Percentiles rank a stretch among this genome's conserved stretches.
phyloP scores from a whole-genome alignment of 1,140 invertebrate species.

The Pseudomyrmex pallidus region DNA sequence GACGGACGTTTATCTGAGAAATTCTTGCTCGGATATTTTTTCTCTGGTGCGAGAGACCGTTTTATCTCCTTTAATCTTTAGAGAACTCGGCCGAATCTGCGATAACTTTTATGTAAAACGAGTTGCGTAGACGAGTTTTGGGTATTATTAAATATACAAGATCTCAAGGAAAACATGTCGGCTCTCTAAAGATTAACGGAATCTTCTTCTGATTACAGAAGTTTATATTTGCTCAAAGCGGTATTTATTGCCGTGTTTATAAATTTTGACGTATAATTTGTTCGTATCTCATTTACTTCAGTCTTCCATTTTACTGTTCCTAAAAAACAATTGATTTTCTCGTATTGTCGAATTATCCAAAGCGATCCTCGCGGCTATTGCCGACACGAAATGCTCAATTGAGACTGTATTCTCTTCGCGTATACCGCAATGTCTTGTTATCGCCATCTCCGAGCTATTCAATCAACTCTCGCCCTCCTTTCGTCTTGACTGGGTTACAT shows the following conservation, averaged over 20 bases:
- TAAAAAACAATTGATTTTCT: background rate
- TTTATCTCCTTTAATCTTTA: too few relatives aligned
- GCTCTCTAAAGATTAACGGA: too few relatives aligned
- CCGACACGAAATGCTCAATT: conserved; percentile 21
- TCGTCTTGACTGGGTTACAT: conserved; percentile 49
- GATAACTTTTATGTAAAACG: too few relatives aligned
- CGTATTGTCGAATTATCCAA: background rate
- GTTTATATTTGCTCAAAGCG: too few relatives aligned
- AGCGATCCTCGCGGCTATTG: background rate
- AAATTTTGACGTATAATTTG: too few relatives aligned
- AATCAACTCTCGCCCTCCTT: conserved; percentile 40
- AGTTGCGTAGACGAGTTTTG: too few relatives aligned
- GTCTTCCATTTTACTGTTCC: background rate
- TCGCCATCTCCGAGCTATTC: conserved; percentile 23
- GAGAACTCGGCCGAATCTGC: too few relatives aligned
- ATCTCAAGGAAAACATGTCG: too few relatives aligned
- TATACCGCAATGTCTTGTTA: conserved; percentile 42
- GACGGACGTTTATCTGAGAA: background rate
- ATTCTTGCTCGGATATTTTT: background rate
- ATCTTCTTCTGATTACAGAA: too few relatives aligned
- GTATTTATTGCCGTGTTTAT: too few relatives aligned
- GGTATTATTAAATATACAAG: too few relatives aligned
- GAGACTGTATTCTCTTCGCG: conserved; percentile 23
- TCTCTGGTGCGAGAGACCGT: too few relatives aligned
- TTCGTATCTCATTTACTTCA: background rate